Evolutionary conservation across 2,888 invertebrate genomes (phyloP).

Genomic region (Drosophila rellima): DNA sequence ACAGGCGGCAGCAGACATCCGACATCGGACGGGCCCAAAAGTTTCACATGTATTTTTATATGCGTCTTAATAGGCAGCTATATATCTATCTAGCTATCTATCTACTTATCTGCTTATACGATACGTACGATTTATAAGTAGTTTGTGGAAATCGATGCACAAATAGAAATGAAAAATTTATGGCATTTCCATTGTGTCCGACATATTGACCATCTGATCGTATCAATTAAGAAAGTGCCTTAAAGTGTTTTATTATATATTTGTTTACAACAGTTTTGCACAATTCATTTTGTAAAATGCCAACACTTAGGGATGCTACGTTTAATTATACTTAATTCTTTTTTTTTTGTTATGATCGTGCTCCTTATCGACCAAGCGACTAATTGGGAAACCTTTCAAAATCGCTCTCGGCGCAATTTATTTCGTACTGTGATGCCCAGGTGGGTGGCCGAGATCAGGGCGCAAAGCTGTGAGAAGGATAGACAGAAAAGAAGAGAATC

Average conservation of each 20-base stretch:
- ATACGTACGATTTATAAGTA: slow-evolving; percentile 29
- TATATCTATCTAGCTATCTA: slow-evolving; percentile 39
- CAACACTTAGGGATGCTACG: slow-evolving; percentile 38
- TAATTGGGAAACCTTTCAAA: slow-evolving; percentile 46
- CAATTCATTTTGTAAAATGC: slow-evolving; percentile 41
- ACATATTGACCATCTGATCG: slow-evolving; percentile 34
- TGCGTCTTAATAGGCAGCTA: slow-evolving; percentile 63
- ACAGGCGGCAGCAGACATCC: slow-evolving; percentile 8
- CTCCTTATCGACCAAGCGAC: slow-evolving; percentile 13
- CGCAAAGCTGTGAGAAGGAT: slow-evolving; percentile 59
- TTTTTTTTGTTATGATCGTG: slow-evolving; percentile 14
- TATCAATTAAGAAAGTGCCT: slow-evolving; percentile 10
- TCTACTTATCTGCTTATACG: slow-evolving; percentile 41
- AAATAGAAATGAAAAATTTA: slow-evolving; percentile 29
- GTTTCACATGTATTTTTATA: slow-evolving; percentile 62
- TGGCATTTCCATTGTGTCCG: slow-evolving; percentile 12
- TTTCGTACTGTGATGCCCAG: slow-evolving; percentile 81
- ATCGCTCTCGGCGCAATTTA: slow-evolving; percentile 75
- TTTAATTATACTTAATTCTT: slow-evolving; percentile 2
- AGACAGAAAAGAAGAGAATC: slow-evolving; percentile 16
- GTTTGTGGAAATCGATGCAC: slow-evolving; percentile 30
- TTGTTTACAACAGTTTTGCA: slow-evolving; percentile 31
- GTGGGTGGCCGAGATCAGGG: slow-evolving; percentile 75
- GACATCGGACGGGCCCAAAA: slow-evolving; percentile 18
- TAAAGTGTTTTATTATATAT: slow-evolving; percentile 10